Base-by-base conservation (phyloP, 2,113 vertebrate species). In the Psophia crepitans region DNA sequence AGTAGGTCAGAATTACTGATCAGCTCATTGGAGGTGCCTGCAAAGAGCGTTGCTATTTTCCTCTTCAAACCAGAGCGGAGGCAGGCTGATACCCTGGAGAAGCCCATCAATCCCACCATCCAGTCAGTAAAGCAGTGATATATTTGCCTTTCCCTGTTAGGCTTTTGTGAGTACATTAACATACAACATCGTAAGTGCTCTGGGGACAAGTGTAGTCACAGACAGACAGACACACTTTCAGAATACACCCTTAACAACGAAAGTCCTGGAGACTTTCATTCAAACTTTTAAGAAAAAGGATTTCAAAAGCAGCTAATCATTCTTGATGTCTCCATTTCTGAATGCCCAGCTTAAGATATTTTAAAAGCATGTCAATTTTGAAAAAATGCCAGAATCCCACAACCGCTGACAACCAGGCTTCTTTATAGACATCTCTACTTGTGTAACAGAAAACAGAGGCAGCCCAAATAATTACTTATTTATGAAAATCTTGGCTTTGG, bases 401-500 rank as follows among this genome's bases (percentile, higher is more conserved):
- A 96, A 82, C 44, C 1, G 3, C 88, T 96, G 92, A 93, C 90
- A 96, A 89, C 44, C 53, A 87, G 69, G 68, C 73, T 90, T 69
- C 89, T 92, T 96, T 93, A n/a, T 82, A 94, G 93, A 84, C 35
- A 77, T 87, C 89, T 89, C 14, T 2, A 82, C 79, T 93, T 95
- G 92, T 80, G 26, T 90, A 96, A 78, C 80, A 95, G 83, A 92
- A 96, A 97, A 90, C 30, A 84, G 80, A 97, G 61, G 76, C 86
- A 96, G 83, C 32, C 84, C 77, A 92, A 96, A 91, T 84, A 88
- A 95, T 96, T 94, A 96, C 33, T 95, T 97, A 96, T 97, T 97
- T 87, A 97, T 92, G 54, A 92, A 90, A 93, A 90, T 81, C 86
- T 90, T 96, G 90, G 76, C 43, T 95, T 93, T 71, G 79, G 88